Conservation (phyloP, 2,113 vertebrate genomes). For the Gracilinanus agilis region DNA sequence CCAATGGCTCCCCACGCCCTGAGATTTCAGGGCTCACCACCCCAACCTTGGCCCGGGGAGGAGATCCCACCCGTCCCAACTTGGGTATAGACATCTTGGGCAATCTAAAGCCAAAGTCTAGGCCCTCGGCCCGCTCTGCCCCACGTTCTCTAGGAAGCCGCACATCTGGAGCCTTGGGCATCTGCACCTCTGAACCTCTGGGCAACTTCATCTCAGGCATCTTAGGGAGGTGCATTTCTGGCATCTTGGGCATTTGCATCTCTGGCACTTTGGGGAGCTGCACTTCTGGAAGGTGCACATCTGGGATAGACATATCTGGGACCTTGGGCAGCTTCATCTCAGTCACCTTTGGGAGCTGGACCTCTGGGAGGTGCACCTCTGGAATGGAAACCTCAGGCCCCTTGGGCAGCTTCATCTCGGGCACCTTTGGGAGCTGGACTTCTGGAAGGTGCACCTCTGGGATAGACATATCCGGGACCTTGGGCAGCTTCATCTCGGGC, state of each 20-base stretch:
- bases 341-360: neutral
- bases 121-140: conserved; percentile 46
- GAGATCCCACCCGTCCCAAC: conserved; percentile 64
- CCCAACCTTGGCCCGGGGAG: conserved; percentile 24
- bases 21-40: conserved; percentile 72
- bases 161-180: conserved; percentile 67
- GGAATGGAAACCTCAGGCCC: conserved; percentile 30
- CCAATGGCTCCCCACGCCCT: conserved; percentile 46
- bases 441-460: neutral
- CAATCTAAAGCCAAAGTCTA: conserved; percentile 74
- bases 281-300: conserved; percentile 61
- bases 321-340: conserved; percentile 79
- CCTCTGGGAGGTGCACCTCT: conserved; percentile 22
- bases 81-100: conserved; percentile 77
- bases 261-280: conserved; percentile 55
- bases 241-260: conserved; percentile 58
- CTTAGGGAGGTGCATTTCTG: conserved; percentile 65
- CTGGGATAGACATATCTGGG: conserved; percentile 54
- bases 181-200: conserved; percentile 65
- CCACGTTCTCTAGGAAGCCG: conserved; percentile 43
- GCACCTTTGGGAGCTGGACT: neutral
- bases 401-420: conserved; percentile 74
- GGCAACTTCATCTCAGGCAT: conserved; percentile 50
- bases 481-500: conserved; percentile 57
- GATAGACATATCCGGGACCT: neutral